A percentile compares a stretch with the other conserved stretches of the same genome.
phyloP scores from a whole-genome alignment of 2,797 vertebrate genomes.

The Distichodus sexfasciatus region DNA sequence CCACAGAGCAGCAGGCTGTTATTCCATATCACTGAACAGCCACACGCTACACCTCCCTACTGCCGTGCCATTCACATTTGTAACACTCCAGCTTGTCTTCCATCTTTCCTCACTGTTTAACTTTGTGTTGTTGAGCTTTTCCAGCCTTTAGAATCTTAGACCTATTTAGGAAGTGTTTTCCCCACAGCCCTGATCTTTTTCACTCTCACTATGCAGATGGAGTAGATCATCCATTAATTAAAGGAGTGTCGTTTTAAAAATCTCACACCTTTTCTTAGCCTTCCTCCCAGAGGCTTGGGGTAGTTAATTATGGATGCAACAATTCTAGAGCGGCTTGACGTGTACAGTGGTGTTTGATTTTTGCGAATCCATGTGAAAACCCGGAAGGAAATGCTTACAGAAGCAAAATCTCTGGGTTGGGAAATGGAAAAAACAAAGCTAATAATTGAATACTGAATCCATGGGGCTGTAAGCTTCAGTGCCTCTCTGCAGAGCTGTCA shows the following conservation, averaged over 20 bases:
- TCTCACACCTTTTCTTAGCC: neutral
- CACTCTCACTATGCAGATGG: neutral
- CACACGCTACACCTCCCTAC: constrained; percentile 42
- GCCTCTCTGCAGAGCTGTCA: neutral
- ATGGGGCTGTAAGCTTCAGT: neutral
- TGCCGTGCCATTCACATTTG: too few relatives aligned
- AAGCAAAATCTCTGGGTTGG: constrained; percentile 43
- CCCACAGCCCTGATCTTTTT: neutral
- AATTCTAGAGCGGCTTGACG: too few relatives aligned
- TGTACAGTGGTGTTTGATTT: neutral
- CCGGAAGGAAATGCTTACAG: constrained; percentile 53
- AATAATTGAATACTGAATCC: neutral
- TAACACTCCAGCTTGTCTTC: constrained; percentile 14
- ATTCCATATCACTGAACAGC: constrained; percentile 48
- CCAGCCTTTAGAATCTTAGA: constrained; percentile 18
- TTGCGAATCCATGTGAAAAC: constrained; percentile 7
- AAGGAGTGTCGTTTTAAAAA: neutral
- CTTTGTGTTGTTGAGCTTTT: constrained; percentile 9
- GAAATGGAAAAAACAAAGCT: neutral
- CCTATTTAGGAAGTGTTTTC: constrained; percentile 33
- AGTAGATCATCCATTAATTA: neutral
- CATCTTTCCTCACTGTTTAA: constrained; percentile 6
- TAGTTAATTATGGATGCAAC: too few relatives aligned
- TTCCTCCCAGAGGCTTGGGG: neutral
- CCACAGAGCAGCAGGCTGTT: constrained; percentile 35